Conservation (phyloP, 2,888 invertebrate species). For the Xylocampa areola region DNA sequence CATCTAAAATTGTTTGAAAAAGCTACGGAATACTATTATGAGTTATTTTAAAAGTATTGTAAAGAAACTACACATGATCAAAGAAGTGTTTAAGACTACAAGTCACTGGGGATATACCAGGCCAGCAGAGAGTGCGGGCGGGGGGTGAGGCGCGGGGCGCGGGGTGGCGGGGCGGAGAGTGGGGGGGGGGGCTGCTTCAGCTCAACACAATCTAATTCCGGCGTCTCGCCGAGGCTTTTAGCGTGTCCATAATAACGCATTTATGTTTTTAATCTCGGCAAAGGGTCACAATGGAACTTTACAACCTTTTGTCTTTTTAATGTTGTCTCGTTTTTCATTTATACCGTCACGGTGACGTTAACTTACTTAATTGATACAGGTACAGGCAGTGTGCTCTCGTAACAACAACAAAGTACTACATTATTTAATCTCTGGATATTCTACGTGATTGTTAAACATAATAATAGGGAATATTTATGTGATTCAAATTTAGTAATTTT, state of each 20-base stretch:
- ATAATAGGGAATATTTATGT: no score
- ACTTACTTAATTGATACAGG: constrained; percentile 12
- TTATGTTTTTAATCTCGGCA: constrained; percentile 60
- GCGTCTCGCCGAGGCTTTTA: constrained; percentile 57
- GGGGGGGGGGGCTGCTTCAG: background rate
- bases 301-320: constrained; percentile 40
- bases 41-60: constrained; percentile 4
- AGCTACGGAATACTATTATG: background rate
- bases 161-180: background rate
- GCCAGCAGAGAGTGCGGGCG: background rate
- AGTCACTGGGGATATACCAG: constrained; percentile 5
- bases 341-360: constrained; percentile 12
- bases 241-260: constrained; percentile 55
- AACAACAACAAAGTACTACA: background rate
- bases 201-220: constrained; percentile 56
- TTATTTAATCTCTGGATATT: background rate
- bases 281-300: constrained; percentile 49
- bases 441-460: background rate
- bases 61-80: constrained; percentile 5
- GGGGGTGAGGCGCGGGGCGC: background rate
- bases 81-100: constrained; percentile 2
- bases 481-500: no score
- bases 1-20: background rate
- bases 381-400: background rate
- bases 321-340: constrained; percentile 28